Percentiles rank a stretch among this genome's conserved stretches.
Evolutionary conservation across 2,888 invertebrate species (phyloP).

Genomic region (Leptothorax acervorum): DNA sequence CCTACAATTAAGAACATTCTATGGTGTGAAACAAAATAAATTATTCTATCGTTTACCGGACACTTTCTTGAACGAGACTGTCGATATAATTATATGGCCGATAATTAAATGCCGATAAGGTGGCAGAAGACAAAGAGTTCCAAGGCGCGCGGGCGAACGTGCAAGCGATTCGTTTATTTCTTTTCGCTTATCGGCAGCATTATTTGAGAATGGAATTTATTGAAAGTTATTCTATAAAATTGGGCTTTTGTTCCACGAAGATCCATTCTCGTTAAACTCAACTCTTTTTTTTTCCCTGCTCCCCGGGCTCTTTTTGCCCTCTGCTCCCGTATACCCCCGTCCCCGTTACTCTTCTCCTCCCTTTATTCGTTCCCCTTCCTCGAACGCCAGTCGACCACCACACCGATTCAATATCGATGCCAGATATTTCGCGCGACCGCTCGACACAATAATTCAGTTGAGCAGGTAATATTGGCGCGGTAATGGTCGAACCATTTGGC

Average conservation of each 20-base stretch:
- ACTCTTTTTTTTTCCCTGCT: conserved; percentile 61
- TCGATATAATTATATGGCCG: conserved; percentile 45
- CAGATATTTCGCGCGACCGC: conserved; percentile 80
- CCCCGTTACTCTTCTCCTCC: conserved; percentile 36
- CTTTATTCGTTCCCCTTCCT: conserved; percentile 44
- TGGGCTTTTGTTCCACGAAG: conserved; percentile 73
- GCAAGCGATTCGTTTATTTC: conserved; percentile 40
- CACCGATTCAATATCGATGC: conserved; percentile 80
- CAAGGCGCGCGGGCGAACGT: neutral
- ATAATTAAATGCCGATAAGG: conserved; percentile 45
- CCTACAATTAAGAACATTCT: neutral
- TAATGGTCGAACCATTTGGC: conserved; percentile 81
- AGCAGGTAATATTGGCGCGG: conserved; percentile 82
- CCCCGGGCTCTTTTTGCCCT: conserved; percentile 28
- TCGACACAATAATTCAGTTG: conserved; percentile 82
- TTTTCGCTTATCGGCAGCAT: conserved; percentile 39
- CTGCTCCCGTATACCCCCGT: conserved; percentile 36
- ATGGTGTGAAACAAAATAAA: neutral
- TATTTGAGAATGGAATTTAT: conserved; percentile 72
- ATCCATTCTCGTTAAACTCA: conserved; percentile 74
- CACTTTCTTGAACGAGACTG: conserved; percentile 7
- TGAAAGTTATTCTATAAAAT: conserved; percentile 76
- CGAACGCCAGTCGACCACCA: conserved; percentile 58
- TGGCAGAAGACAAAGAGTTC: conserved; percentile 13
- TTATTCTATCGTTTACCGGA: conserved; percentile 13